Evolutionary conservation across 1,140 invertebrate genomes (phyloP).

Genomic region (Augochlora pura): DNA sequence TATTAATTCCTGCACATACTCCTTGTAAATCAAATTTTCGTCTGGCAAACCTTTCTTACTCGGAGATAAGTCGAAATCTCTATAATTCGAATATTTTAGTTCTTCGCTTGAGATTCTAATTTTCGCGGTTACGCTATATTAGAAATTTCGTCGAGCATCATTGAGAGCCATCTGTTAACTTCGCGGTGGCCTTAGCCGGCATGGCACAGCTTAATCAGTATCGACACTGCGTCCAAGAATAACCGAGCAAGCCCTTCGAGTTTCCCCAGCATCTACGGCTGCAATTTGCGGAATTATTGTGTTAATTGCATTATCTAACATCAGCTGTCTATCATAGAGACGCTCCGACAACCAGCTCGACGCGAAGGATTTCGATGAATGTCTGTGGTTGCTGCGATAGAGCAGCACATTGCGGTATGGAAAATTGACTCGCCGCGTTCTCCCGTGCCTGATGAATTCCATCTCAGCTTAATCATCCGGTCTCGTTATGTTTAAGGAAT

Average conservation of each 20-base stretch:
- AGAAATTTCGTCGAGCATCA: too few species aligned
- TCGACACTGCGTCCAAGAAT: slow-evolving; percentile 6
- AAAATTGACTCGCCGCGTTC: slow-evolving; percentile 5
- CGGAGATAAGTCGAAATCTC: too few species aligned
- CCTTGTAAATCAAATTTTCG: too few species aligned
- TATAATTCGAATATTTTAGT: too few species aligned
- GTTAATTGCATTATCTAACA: slow-evolving; percentile 46
- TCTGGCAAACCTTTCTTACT: too few species aligned
- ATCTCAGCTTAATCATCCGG: background rate
- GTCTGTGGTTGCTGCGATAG: background rate
- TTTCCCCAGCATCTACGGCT: slow-evolving; percentile 1
- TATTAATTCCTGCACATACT: too few species aligned
- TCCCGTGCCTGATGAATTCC: background rate
- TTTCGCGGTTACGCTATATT: too few species aligned
- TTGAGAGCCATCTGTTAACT: too few species aligned
- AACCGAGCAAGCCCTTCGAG: background rate
- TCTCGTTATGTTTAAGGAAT: background rate
- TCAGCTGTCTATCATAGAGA: slow-evolving; percentile 11
- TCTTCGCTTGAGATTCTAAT: too few species aligned
- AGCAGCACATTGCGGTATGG: background rate
- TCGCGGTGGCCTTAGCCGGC: background rate
- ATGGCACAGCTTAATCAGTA: background rate
- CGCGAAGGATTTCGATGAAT: slow-evolving; percentile 24
- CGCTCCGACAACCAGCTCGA: background rate
- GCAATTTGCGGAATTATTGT: slow-evolving; percentile 37